Base-by-base conservation (phyloP, 2,888 invertebrate species). In the Aspidiotus rigidus region DNA sequence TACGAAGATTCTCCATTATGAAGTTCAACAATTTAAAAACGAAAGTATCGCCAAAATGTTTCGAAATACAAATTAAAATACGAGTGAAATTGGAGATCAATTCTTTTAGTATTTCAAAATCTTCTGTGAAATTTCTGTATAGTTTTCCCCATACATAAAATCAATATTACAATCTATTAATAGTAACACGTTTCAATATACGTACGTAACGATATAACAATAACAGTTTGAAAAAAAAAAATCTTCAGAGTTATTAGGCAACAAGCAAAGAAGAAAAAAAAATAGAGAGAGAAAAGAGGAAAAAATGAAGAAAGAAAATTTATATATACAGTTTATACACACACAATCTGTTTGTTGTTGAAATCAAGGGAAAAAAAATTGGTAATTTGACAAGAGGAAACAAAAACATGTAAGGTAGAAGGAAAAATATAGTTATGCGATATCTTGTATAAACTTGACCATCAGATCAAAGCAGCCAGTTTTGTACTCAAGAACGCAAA, bases 31-130 rank as follows among this genome's bases (percentile, higher is more conserved):
- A 49, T 49, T 49, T 49, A 49, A 49, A 28, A 13, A 49, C 49
- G 49, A 49, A 49, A 49, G 49, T 49, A 49, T 49, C 49, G 49
- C 49, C 49, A 49, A 49, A 49, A 49, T 49, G n/a, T 49, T 49
- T 49, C 49, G n/a, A 49, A n/a, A 49, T 49, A 49, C 49, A 49
- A 49, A 49, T 49, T 49, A 49, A 49, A 49, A 49, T 49, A 49
- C 10, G 49, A 49, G 49, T 49, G 49, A 13, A 49, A 49, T 13
- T 49, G 49, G 49, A 49, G 49, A 49, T 49, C 49, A 49, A 49
- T 28, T 28, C 28, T 28, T 28, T 28, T 28, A 28, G 28, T 49
- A 49, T 49, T 49, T 49, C 49, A 49, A 49, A 49, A 49, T 49
- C 49, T 11, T 49, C 49, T 13, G 49, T 49, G 49, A 49, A 49